These are phyloP conservation scores for Xyrauchen texanus DNA, from an alignment of 2,113 vertebrate genomes.

Conservation along the genomic window DNA sequence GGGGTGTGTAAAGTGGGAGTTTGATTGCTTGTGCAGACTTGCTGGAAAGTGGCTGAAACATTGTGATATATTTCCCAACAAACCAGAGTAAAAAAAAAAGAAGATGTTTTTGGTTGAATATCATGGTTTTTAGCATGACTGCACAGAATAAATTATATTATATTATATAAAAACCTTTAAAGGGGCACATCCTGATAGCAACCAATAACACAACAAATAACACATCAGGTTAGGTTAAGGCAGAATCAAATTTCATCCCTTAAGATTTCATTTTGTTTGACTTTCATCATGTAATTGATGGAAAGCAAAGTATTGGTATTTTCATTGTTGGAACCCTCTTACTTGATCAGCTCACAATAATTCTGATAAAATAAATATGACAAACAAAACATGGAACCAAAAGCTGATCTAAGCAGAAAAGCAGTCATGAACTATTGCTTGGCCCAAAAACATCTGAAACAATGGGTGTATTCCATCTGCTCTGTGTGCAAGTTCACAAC, in stretches of 20 bases:
- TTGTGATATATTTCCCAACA: neutral
- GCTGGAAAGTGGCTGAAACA: neutral
- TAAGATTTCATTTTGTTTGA: neutral
- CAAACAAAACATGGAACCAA: neutral
- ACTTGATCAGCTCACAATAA: neutral
- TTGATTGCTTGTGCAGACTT: neutral
- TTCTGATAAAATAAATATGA: neutral
- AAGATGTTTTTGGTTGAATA: too few species aligned
- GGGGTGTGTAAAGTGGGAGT: neutral
- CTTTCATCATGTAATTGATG: neutral
- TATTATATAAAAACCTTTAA: neutral
- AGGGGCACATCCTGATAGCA: too few species aligned
- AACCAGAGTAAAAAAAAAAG: too few species aligned
- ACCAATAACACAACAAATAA: too few species aligned
- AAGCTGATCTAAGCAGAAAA: constrained; percentile 10
- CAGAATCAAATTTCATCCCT: neutral
- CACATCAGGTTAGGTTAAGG: too few species aligned
- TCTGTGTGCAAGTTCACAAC: neutral
- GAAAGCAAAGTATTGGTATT: neutral
- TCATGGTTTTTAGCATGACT: neutral
- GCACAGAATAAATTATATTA: neutral
- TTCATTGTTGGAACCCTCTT: neutral
- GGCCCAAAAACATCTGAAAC: constrained; percentile 6
- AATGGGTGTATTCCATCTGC: constrained; percentile 7
- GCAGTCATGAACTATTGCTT: neutral